A percentile compares a stretch with the other conserved stretches of the same genome.
phyloP scores from a whole-genome alignment of 1,140 invertebrate genomes.

The Formica exsecta region DNA sequence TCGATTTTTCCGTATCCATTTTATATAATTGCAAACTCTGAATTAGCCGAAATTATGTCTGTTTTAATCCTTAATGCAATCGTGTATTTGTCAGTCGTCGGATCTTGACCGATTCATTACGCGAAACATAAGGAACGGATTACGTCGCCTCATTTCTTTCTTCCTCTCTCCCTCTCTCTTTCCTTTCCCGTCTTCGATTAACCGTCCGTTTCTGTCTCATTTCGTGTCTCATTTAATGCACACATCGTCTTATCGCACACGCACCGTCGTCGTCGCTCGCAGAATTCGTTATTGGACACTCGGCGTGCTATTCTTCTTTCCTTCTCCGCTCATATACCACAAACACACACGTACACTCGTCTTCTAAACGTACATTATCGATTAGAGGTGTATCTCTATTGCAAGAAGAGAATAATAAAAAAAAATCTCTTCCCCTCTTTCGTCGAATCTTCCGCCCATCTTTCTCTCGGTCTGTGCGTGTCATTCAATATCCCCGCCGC shows the following conservation, averaged over 20 bases:
- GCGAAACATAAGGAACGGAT: conserved; percentile 22
- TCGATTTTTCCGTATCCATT: background rate
- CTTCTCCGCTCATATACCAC: background rate
- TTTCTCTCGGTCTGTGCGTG: conserved; percentile 29
- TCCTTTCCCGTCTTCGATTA: background rate
- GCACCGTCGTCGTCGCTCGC: conserved; percentile 4
- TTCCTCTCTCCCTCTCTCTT: background rate
- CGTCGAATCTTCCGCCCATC: conserved; percentile 42
- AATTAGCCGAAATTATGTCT: background rate
- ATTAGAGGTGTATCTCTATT: conserved; percentile 26
- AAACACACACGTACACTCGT: background rate
- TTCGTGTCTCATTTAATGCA: conserved; percentile 13
- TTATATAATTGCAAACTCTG: background rate
- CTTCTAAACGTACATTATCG: conserved; percentile 47
- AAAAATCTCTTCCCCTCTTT: background rate
- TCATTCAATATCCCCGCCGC: conserved; percentile 25
- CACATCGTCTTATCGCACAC: conserved; percentile 40
- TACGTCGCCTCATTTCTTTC: background rate
- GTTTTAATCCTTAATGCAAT: background rate
- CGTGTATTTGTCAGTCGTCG: background rate
- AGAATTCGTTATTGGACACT: conserved; percentile 21
- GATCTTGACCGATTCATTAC: conserved; percentile 15
- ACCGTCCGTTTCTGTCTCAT: background rate
- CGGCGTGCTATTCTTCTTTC: conserved; percentile 2
- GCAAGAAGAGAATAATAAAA: conserved; percentile 3